A percentile compares a stretch with the other conserved stretches of the same genome.
Conservation (phyloP, 2,113 vertebrate genomes). For the Petrocephalus microphthalmus region DNA sequence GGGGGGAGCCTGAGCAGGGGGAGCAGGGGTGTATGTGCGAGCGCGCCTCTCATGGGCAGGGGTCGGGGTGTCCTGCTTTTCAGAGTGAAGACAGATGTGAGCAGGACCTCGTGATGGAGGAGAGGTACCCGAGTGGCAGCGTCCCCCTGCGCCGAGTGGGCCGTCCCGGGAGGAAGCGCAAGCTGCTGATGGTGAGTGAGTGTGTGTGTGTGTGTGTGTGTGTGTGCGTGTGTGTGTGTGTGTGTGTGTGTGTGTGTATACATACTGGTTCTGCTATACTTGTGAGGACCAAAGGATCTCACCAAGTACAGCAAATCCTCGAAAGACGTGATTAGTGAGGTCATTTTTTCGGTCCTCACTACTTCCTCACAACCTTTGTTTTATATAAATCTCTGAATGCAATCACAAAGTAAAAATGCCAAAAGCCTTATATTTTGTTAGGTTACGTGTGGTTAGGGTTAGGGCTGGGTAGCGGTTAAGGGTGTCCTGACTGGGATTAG, state of each 20-base stretch:
- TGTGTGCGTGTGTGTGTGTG: background rate
- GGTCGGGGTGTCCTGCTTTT: background rate
- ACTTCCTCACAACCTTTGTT: too few species aligned
- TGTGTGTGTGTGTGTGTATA: background rate
- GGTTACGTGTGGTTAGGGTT: too few species aligned
- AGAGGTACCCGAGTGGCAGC: conserved; percentile 61
- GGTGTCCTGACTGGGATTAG: too few species aligned
- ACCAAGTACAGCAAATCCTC: too few species aligned
- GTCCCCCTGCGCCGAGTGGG: conserved; percentile 68
- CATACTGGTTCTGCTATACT: too few species aligned
- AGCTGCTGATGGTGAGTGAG: conserved; percentile 66
- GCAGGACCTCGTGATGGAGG: conserved; percentile 66
- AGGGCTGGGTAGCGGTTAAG: too few species aligned
- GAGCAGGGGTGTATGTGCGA: background rate
- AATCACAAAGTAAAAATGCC: too few species aligned
- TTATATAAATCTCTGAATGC: too few species aligned
- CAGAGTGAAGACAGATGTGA: conserved; percentile 65
- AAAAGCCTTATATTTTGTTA: too few species aligned
- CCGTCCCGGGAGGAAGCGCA: conserved; percentile 74
- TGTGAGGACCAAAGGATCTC: too few species aligned
- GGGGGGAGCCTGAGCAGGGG: background rate
- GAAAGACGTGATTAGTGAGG: too few species aligned
- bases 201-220: background rate
- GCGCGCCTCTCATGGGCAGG: background rate
- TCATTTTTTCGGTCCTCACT: too few species aligned